Evolutionary conservation across 2,888 invertebrate species (phyloP).

Genomic region (Zhuqinia jingwanae): DNA sequence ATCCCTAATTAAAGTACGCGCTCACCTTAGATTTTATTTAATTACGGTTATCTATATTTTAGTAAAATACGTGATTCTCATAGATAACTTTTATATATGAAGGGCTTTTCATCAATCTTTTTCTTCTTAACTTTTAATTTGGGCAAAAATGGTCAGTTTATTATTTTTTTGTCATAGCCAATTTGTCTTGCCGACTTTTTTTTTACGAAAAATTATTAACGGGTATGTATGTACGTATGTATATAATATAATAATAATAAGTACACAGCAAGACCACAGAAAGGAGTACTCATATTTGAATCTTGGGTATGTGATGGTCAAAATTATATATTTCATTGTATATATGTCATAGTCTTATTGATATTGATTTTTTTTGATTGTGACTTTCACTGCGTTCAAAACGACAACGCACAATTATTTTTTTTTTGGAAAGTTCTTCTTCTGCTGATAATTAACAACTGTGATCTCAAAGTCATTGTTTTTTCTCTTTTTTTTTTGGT

Average conservation of each 20-base stretch:
- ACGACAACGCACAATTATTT: too few relatives aligned
- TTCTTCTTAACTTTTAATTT: slow-evolving; percentile 23
- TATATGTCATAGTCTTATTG: slow-evolving; percentile 26
- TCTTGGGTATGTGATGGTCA: slow-evolving; percentile 24
- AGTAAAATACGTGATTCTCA: neutral
- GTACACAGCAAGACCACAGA: slow-evolving; percentile 38
- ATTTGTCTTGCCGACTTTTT: neutral
- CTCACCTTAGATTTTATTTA: too few relatives aligned
- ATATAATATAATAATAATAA: neutral
- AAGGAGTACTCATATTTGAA: slow-evolving; percentile 2
- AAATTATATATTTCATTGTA: slow-evolving; percentile 18
- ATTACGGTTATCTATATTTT: neutral
- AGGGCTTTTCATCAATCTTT: slow-evolving; percentile 57
- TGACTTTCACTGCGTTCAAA: neutral
- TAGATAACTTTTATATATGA: neutral
- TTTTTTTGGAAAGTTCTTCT: neutral
- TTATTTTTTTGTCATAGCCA: neutral
- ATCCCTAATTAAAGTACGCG: neutral
- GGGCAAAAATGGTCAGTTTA: slow-evolving; percentile 52
- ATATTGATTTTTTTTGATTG: slow-evolving; percentile 35
- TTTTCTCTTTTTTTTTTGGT: neutral
- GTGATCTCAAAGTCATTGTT: neutral
- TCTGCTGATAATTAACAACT: neutral
- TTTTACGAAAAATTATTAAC: neutral
- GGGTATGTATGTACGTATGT: neutral